A percentile compares a stretch with the other conserved stretches of the same genome.
These are phyloP conservation scores for Gorsachius magnificus DNA, from an alignment of 2,797 vertebrate genomes.

Conservation along the genomic window DNA sequence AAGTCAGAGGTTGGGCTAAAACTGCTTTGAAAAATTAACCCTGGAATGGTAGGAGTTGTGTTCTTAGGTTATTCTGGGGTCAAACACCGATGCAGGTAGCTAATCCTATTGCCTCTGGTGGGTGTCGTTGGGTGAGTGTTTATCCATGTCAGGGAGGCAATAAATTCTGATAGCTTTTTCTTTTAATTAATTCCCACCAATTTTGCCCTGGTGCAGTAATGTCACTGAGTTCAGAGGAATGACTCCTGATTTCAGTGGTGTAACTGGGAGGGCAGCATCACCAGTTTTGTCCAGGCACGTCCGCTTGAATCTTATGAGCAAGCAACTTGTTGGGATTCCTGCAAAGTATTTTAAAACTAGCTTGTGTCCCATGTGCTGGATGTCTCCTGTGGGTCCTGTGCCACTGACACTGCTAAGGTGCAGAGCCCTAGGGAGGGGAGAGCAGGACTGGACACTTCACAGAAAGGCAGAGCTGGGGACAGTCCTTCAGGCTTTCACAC, in stretches of 20 bases:
- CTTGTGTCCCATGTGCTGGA: neutral
- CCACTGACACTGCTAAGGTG: neutral
- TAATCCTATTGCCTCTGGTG: neutral
- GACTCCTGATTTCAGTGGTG: neutral
- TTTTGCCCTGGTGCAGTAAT: neutral
- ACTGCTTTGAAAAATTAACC: neutral
- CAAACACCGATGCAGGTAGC: neutral
- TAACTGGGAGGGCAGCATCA: neutral
- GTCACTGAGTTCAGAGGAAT: neutral
- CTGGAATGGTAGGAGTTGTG: neutral
- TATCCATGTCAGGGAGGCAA: neutral
- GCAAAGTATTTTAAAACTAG: neutral
- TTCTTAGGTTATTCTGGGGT: neutral
- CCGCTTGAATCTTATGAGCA: neutral
- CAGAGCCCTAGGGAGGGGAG: neutral
- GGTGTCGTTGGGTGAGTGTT: neutral
- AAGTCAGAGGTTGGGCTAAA: neutral
- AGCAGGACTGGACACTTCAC: neutral
- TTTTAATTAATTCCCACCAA: neutral
- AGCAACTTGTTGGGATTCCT: neutral
- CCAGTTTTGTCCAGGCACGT: neutral
- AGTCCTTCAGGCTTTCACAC: neutral
- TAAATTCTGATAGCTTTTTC: neutral
- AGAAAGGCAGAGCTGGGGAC: neutral
- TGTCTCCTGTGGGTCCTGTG: accelerated